phyloP scores from a whole-genome alignment of 1,140 invertebrate genomes.

The Chelonus insularis region DNA sequence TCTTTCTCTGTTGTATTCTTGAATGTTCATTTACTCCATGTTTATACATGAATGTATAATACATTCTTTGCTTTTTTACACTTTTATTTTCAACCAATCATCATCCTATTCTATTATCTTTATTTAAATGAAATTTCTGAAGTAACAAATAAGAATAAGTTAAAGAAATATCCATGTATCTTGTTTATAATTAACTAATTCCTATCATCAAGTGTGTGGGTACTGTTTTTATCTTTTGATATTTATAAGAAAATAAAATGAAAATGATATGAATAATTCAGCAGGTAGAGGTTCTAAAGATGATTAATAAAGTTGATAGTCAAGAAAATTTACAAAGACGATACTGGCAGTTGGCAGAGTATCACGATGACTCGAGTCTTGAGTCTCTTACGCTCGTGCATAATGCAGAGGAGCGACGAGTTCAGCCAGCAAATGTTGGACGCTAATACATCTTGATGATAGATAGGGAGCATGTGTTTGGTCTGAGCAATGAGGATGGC shows the following conservation, averaged over 20 bases:
- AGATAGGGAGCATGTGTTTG: conserved; percentile 59
- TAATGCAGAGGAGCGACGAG: conserved; percentile 56
- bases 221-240: too few relatives aligned
- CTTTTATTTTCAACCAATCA: conserved; percentile 14
- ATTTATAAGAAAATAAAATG: too few relatives aligned
- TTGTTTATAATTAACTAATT: too few relatives aligned
- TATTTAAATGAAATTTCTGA: too few relatives aligned
- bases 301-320: not conserved
- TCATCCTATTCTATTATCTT: too few relatives aligned
- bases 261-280: too few relatives aligned
- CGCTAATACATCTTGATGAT: conserved; percentile 61
- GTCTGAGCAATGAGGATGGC: conserved; percentile 53
- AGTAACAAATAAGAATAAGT: too few relatives aligned
- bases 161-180: too few relatives aligned
- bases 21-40: conserved; percentile 5
- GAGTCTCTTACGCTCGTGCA: conserved; percentile 43
- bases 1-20: too few relatives aligned
- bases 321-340: not conserved
- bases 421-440: conserved; percentile 56
- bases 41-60: conserved; percentile 45
- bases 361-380: conserved; percentile 12
- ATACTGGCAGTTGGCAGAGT: not conserved
- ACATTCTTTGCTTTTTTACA: conserved; percentile 31
- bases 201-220: too few relatives aligned
- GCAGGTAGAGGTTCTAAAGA: too few relatives aligned